A percentile compares a stretch with the other conserved stretches of the same genome.
These are phyloP conservation scores for Cephalopterus ornatus DNA, from an alignment of 2,113 vertebrate species.

Conservation along the genomic window DNA sequence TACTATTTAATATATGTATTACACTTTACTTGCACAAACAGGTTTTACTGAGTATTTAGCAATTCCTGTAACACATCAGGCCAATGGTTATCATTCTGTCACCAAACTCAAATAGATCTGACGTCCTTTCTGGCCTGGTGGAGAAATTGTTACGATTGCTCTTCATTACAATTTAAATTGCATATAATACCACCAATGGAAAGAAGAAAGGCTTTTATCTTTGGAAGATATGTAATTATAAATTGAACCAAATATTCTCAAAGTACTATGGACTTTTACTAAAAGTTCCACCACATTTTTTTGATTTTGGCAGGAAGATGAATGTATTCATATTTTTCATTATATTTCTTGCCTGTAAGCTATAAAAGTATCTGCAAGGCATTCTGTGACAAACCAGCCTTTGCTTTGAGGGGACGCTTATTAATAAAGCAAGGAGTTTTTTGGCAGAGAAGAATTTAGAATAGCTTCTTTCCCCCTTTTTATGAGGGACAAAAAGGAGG, in stretches of 20 bases:
- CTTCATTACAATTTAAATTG: not conserved
- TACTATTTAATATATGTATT: not conserved
- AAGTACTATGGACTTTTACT: not conserved
- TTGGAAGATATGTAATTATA: not conserved
- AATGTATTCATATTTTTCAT: not conserved
- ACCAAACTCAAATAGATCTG: not conserved
- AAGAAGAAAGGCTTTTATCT: not conserved
- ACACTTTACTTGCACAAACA: not conserved
- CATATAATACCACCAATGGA: not conserved
- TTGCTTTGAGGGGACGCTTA: not conserved
- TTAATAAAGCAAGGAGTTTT: not conserved
- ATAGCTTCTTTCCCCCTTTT: not conserved
- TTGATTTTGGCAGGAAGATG: not conserved
- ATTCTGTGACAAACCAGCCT: not conserved
- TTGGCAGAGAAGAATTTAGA: not conserved
- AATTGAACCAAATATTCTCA: not conserved
- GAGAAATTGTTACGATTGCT: not conserved
- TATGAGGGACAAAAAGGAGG: not conserved
- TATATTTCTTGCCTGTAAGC: not conserved
- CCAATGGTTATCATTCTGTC: not conserved
- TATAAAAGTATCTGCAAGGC: not conserved
- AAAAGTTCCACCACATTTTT: not conserved
- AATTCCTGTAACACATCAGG: not conserved
- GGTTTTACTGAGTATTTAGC: not conserved
- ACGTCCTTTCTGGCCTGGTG: not conserved